A percentile compares a stretch with the other conserved stretches of the same genome.
These are phyloP conservation scores for Leptobrachium ailaonicum DNA, from an alignment of 2,113 vertebrate genomes.

Conservation along the genomic window DNA sequence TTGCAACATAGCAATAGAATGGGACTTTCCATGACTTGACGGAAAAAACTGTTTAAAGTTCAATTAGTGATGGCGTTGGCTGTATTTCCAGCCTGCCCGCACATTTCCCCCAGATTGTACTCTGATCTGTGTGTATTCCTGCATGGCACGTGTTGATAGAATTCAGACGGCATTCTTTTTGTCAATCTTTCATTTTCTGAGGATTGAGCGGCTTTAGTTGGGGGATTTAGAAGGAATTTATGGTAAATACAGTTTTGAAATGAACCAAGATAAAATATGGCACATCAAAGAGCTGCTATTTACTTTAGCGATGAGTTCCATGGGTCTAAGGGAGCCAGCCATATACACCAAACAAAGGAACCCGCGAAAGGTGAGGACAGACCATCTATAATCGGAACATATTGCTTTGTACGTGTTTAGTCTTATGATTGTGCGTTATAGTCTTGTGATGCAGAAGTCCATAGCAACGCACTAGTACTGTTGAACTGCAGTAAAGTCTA, in stretches of 20 bases:
- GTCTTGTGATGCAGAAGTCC: too few relatives aligned
- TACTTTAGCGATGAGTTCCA: not conserved
- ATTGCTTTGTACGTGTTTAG: too few relatives aligned
- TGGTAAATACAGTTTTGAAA: constrained; percentile 30
- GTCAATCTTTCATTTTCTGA: constrained; percentile 4
- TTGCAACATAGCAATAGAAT: too few relatives aligned
- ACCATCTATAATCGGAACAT: not conserved
- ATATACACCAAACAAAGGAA: constrained; percentile 19
- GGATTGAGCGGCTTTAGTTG: constrained; percentile 26
- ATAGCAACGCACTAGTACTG: too few relatives aligned
- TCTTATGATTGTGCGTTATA: too few relatives aligned
- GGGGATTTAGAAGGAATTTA: constrained; percentile 22
- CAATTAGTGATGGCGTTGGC: too few relatives aligned
- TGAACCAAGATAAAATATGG: constrained; percentile 22
- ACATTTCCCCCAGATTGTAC: too few relatives aligned
- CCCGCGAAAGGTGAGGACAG: not conserved
- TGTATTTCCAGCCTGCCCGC: too few relatives aligned
- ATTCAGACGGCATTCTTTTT: constrained; percentile 27
- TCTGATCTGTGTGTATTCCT: constrained; percentile 2
- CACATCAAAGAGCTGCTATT: constrained; percentile 27
- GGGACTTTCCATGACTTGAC: too few relatives aligned
- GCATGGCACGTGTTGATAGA: constrained; percentile 13
- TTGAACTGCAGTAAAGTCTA: too few relatives aligned
- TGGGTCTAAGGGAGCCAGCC: not conserved
- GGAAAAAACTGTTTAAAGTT: too few relatives aligned